Base-by-base conservation (phyloP, 1,140 invertebrate species). In the Contarinia nasturtii region DNA sequence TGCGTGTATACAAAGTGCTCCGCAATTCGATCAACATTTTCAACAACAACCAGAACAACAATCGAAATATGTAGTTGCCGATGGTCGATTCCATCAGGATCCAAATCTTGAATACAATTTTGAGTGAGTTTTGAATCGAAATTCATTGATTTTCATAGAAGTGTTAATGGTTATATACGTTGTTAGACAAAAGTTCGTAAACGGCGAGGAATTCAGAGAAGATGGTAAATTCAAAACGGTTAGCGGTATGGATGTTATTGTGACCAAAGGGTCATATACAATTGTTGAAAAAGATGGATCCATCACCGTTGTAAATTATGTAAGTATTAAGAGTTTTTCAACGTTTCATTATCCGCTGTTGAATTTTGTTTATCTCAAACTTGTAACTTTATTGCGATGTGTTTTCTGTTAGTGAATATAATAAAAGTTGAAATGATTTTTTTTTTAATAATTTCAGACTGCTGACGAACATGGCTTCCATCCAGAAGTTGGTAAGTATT, bases 21-120 rank as follows among this genome's bases (percentile, higher is more conserved):
- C 37, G 14, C 37, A 27, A 10, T 27, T 27, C 10, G 27, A 27
- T 10, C 27, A 27, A 27, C 3, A 27, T 5, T 27, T 27, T 40
- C 37, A n/a, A 7, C 37, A n/a, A 7, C 14, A n/a, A n/a, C 37
- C 14, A 40, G 4, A 40, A 40, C 14, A 15, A 15, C 37, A 40
- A 12, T 18, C 37, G 14, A n/a, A 18, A 40, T 40, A 15, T 40
- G 14, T 7, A 4, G 37, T 40, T n/a, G 17, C 17, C 3, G 17
- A 3, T 14, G 37, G 17, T 7, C 3, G 14, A 15, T 40, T 40
- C 37, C 37, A 40, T 40, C 37, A 40, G 12, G 37, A 40, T n/a
- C 37, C 37, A 40, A 40, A 40, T 40, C 37, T 40, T 40, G 37
- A 40, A 18, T 40, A 40, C 37, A 40, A n/a, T 40, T 40, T 40